These are phyloP conservation scores for Brachionus asplanchnoidis DNA, from an alignment of 1,140 invertebrate genomes.

Conservation along the genomic window DNA sequence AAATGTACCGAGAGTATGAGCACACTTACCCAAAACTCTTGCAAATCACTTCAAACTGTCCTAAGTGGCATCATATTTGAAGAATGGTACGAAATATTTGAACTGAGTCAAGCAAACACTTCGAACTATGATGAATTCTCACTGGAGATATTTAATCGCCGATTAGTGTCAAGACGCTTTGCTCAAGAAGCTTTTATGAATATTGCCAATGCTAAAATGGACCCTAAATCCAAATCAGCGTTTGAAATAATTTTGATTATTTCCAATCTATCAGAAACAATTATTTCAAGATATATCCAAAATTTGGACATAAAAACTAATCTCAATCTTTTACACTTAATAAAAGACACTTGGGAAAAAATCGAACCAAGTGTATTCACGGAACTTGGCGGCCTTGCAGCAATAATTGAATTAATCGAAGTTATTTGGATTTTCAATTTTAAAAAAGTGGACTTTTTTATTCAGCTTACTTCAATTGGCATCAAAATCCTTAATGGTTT, in stretches of 20 bases:
- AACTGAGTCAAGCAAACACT: neutral
- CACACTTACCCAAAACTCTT: neutral
- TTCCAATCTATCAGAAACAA: neutral
- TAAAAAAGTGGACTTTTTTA: neutral
- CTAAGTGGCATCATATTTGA: neutral
- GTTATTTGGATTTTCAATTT: neutral
- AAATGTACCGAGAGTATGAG: neutral
- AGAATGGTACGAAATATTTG: neutral
- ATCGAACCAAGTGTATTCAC: neutral
- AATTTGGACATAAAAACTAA: neutral
- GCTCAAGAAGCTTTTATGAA: neutral
- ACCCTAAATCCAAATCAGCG: neutral
- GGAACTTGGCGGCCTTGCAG: neutral
- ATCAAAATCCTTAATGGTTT: neutral
- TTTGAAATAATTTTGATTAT: neutral
- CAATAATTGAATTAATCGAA: conserved; percentile 1
- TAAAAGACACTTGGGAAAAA: neutral
- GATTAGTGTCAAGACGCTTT: neutral
- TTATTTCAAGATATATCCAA: neutral
- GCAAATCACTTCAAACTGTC: neutral
- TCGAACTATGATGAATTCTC: neutral
- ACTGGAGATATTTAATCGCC: neutral
- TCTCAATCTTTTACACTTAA: neutral
- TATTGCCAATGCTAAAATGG: neutral
- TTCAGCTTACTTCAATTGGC: neutral